Evolutionary conservation across 2,888 invertebrate genomes (phyloP).

Genomic region (Platerodrilus igneus): DNA sequence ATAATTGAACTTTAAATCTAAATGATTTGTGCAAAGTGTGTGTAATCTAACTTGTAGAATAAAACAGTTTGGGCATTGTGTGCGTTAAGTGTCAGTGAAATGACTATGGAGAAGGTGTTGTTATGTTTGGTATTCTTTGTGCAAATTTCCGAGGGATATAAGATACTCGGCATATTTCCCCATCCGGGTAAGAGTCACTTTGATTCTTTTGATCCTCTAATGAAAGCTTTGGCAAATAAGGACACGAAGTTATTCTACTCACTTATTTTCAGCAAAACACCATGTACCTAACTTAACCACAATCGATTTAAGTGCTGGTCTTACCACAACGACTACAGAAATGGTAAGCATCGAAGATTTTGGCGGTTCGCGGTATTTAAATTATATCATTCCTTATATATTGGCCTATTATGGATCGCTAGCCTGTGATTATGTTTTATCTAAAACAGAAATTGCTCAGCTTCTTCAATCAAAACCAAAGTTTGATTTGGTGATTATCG

Average conservation of each 20-base stretch:
- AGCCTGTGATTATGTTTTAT: conserved; percentile 15
- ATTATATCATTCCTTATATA: neutral
- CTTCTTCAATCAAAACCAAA: conserved; percentile 38
- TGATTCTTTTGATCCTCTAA: conserved; percentile 57
- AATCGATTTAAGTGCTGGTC: conserved; percentile 18
- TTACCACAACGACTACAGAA: neutral
- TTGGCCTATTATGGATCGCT: conserved; percentile 8
- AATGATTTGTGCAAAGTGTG: too few relatives aligned
- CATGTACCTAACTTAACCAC: conserved; percentile 25
- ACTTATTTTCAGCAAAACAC: conserved; percentile 54
- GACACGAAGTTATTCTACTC: conserved; percentile 65
- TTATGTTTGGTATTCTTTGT: neutral
- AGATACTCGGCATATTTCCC: conserved; percentile 62
- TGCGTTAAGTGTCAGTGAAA: too few relatives aligned
- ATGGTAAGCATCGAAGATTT: neutral
- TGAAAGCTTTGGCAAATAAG: conserved; percentile 56
- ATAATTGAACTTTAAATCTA: too few relatives aligned
- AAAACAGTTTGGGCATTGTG: too few relatives aligned
- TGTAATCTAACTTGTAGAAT: too few relatives aligned
- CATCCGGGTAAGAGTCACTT: conserved; percentile 70
- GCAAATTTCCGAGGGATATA: conserved; percentile 37
- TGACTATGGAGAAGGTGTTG: neutral
- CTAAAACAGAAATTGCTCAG: conserved; percentile 29
- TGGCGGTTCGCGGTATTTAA: conserved; percentile 1
- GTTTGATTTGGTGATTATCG: conserved; percentile 65